These are phyloP conservation scores for Epinephelus malabaricus DNA, from an alignment of 2,797 vertebrate genomes.

Conservation along the genomic window DNA sequence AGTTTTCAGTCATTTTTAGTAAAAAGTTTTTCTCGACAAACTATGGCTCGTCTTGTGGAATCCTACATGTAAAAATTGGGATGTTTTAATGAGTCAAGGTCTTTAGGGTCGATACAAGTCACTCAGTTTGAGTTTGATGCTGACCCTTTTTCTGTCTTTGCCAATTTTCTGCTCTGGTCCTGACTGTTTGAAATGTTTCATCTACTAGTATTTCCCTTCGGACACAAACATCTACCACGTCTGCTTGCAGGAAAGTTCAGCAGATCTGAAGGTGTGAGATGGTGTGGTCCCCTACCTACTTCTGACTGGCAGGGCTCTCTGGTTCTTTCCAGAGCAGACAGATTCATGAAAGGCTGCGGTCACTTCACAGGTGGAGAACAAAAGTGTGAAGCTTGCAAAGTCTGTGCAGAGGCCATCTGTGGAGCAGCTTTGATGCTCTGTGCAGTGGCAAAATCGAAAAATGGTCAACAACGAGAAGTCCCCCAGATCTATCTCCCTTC, in stretches of 20 bases:
- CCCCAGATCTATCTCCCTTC: conserved; percentile 14
- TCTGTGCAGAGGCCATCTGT: conserved; percentile 3
- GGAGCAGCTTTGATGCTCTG: conserved; percentile 27
- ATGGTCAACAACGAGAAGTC: conserved; percentile 28
- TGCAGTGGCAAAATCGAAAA: conserved; percentile 23
- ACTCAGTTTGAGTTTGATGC: conserved; percentile 7
- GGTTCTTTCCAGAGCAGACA: conserved; percentile 34
- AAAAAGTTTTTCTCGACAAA: not conserved
- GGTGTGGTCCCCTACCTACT: conserved; percentile 26
- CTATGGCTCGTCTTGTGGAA: not conserved
- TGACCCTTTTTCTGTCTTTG: not conserved
- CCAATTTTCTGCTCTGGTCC: not conserved
- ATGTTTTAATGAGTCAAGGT: not conserved
- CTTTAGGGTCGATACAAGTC: conserved; percentile 2
- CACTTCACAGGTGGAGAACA: conserved; percentile 41
- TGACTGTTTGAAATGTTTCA: conserved; percentile 20
- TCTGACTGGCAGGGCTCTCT: conserved; percentile 48
- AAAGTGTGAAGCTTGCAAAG: conserved; percentile 33
- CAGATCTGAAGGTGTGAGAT: conserved; percentile 18
- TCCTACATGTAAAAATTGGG: not conserved
- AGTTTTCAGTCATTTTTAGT: conserved; percentile 1
- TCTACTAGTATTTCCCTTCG: conserved; percentile 9
- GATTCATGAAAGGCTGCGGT: conserved; percentile 30
- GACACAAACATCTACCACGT: conserved; percentile 12
- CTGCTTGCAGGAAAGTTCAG: conserved; percentile 20